Conservation (phyloP, 2,797 vertebrate species). For the Coregonus ussuriensis region DNA sequence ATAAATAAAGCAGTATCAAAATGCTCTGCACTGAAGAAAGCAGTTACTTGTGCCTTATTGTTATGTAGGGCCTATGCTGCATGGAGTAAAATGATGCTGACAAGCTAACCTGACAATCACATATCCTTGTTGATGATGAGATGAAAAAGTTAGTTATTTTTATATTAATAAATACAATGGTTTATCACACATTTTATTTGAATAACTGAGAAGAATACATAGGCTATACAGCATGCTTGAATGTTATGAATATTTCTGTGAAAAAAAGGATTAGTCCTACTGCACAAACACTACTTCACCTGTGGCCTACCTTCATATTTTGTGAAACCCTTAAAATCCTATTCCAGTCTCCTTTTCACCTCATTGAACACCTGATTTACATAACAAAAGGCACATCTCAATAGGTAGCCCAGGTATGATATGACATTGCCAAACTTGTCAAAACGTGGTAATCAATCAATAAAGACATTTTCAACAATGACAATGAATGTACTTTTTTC, state of each 20-base stretch:
- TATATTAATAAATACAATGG: not conserved
- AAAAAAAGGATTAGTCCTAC: too few relatives aligned
- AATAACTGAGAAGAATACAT: not conserved
- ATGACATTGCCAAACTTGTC: not conserved
- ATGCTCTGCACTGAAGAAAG: not conserved
- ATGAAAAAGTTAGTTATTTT: not conserved
- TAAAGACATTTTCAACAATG: not conserved
- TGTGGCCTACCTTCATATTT: not conserved
- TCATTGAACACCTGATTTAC: too few relatives aligned
- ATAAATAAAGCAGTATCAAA: conserved; percentile 7
- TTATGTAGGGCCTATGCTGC: not conserved
- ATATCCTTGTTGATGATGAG: not conserved
- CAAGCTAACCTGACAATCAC: not conserved
- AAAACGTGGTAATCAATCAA: not conserved
- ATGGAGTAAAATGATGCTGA: not conserved
- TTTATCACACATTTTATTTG: not conserved
- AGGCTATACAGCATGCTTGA: too few relatives aligned
- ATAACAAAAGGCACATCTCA: too few relatives aligned
- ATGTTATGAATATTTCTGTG: not conserved
- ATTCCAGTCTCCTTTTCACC: too few relatives aligned
- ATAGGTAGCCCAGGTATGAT: too few relatives aligned
- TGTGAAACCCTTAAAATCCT: not conserved
- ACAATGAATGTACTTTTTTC: not conserved
- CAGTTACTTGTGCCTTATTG: conserved; percentile 1
- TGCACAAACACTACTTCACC: too few relatives aligned